Evolutionary conservation across 2,888 invertebrate species (phyloP).

Genomic region (Chironomus tentans): DNA sequence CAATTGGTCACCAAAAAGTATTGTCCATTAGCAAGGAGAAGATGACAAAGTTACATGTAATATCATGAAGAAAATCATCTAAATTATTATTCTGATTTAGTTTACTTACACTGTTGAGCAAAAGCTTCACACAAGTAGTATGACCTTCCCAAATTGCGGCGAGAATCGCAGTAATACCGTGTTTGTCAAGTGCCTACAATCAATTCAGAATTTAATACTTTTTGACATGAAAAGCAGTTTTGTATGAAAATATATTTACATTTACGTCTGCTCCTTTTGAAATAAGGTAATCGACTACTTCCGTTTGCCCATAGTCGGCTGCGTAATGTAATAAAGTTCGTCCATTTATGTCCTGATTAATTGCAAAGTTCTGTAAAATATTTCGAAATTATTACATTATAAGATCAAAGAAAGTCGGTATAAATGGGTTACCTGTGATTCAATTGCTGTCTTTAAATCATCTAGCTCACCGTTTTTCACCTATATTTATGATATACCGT

Average conservation of each 20-base stretch:
- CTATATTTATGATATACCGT: not conserved
- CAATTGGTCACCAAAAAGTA: too few relatives aligned
- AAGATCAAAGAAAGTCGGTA: not conserved
- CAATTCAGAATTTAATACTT: not conserved
- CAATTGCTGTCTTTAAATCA: not conserved
- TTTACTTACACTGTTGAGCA: constrained; percentile 69
- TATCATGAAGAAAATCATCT: not conserved
- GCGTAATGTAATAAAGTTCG: constrained; percentile 87
- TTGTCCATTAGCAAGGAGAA: too few relatives aligned
- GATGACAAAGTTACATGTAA: too few relatives aligned
- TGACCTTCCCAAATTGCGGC: constrained; percentile 98
- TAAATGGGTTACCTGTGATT: constrained; percentile 1
- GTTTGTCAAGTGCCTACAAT: constrained; percentile 79
- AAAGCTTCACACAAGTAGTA: constrained; percentile 76
- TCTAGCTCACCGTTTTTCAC: constrained; percentile 20
- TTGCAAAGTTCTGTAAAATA: constrained; percentile 57
- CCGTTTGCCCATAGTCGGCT: constrained; percentile 90
- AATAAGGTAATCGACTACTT: constrained; percentile 79
- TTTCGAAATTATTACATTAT: not conserved
- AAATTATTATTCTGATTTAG: not conserved
- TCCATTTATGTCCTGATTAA: constrained; percentile 81
- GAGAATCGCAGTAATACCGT: constrained; percentile 86
- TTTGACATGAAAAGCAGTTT: not conserved
- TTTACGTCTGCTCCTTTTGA: constrained; percentile 87
- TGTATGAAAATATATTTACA: constrained; percentile 51